These are phyloP conservation scores for Oxygymnocypris stewartii DNA, from an alignment of 2,113 vertebrate species.

Conservation along the genomic window DNA sequence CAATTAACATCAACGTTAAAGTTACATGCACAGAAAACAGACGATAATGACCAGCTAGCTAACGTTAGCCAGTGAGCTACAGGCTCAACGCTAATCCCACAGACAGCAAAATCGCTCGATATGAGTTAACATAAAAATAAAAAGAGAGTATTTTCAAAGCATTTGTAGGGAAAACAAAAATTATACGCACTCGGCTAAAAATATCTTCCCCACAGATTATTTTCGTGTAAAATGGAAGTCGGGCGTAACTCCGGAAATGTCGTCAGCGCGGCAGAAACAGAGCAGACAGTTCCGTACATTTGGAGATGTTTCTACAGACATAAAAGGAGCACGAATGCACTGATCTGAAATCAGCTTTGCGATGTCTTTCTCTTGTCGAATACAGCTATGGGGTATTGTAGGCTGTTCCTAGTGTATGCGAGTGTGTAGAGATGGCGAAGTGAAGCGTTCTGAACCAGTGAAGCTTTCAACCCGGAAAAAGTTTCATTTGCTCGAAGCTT, in stretches of 20 bases:
- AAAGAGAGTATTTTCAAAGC: not conserved
- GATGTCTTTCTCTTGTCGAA: not conserved
- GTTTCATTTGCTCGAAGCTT: no score
- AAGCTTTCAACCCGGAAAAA: no score
- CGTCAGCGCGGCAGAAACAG: slow-evolving; percentile 52
- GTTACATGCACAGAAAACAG: not conserved
- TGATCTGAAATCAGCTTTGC: not conserved
- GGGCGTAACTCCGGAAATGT: slow-evolving; percentile 64
- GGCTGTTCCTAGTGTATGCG: not conserved
- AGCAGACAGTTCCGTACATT: slow-evolving; percentile 32
- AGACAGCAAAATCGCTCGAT: no score
- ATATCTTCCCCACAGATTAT: slow-evolving; percentile 6
- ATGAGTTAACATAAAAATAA: not conserved
- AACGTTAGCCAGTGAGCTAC: slow-evolving; percentile 21
- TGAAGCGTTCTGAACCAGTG: no score
- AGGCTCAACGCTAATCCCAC: not conserved
- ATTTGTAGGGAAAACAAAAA: not conserved
- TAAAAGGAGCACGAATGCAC: not conserved
- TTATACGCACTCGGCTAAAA: not conserved
- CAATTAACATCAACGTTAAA: not conserved
- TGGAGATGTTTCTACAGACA: slow-evolving; percentile 27
- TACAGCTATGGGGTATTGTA: not conserved
- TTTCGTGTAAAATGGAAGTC: slow-evolving; percentile 58
- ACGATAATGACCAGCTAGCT: not conserved
- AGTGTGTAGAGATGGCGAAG: no score